Evolutionary conservation across 2,113 vertebrate species (phyloP).

Genomic region (Leucopsar rothschildi): DNA sequence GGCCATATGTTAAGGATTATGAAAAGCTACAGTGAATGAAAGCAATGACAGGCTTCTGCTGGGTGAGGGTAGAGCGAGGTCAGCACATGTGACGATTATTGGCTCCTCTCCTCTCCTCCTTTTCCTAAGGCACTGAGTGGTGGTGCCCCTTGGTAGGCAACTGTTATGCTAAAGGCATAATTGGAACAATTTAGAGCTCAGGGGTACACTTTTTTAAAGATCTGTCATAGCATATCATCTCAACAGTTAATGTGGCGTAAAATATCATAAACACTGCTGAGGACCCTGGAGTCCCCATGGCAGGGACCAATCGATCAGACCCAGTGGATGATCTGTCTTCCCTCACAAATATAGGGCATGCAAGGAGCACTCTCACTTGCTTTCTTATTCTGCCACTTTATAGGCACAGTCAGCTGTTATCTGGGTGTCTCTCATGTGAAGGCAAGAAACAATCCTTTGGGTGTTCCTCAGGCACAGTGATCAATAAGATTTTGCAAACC

Average conservation of each 20-base stretch:
- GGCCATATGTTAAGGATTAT: conserved; percentile 82
- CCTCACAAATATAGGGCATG: not conserved
- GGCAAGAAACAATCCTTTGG: not conserved
- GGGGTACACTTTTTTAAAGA: conserved; percentile 40
- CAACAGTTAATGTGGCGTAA: conserved; percentile 51
- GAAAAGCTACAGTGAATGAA: conserved; percentile 65
- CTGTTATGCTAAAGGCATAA: conserved; percentile 57
- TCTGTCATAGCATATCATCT: conserved; percentile 56
- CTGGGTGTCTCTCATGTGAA: not conserved
- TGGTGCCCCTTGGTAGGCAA: conserved; percentile 37
- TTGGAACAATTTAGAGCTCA: conserved; percentile 62
- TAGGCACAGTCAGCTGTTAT: not conserved
- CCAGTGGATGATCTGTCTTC: not conserved
- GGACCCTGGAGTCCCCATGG: not conserved
- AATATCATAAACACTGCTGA: conserved; percentile 50
- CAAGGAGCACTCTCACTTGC: not conserved
- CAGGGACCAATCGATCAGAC: not conserved
- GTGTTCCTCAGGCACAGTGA: not conserved
- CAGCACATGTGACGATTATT: conserved; percentile 19
- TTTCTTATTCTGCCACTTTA: not conserved
- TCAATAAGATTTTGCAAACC: not conserved
- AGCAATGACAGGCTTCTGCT: conserved; percentile 28
- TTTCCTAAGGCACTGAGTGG: not conserved
- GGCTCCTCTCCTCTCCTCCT: conserved; percentile 9
- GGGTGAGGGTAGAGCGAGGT: not conserved